Evolutionary conservation across 2,888 invertebrate genomes (phyloP).

Genomic region (Drosophila tanythrix): DNA sequence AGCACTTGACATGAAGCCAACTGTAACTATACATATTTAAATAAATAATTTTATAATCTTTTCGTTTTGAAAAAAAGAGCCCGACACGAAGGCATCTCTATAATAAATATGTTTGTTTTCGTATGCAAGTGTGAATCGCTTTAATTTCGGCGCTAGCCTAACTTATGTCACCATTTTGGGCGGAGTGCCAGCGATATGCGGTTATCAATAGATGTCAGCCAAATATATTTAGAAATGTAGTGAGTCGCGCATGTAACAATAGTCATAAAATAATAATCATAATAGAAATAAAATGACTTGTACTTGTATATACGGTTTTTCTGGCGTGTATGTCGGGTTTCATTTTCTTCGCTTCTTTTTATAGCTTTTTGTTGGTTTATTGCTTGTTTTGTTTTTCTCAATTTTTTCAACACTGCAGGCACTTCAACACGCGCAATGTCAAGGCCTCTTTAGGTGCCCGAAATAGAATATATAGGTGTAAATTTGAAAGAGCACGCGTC

Average conservation of each 20-base stretch:
- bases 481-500: slow-evolving; percentile 37
- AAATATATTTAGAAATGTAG: slow-evolving; percentile 54
- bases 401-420: slow-evolving; percentile 28
- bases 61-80: neutral
- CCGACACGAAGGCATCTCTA: neutral
- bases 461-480: slow-evolving; percentile 20
- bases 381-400: neutral
- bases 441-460: slow-evolving; percentile 26
- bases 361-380: neutral
- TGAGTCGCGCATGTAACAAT: slow-evolving; percentile 42
- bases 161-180: slow-evolving; percentile 36
- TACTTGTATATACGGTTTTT: slow-evolving; percentile 42
- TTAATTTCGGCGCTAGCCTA: slow-evolving; percentile 40
- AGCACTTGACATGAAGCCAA: neutral
- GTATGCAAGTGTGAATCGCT: slow-evolving; percentile 2
- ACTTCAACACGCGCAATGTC: slow-evolving; percentile 49
- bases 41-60: neutral
- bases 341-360: slow-evolving; percentile 4
- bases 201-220: slow-evolving; percentile 56
- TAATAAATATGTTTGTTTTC: neutral
- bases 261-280: slow-evolving; percentile 27
- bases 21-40: neutral
- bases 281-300: slow-evolving; percentile 28
- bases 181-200: slow-evolving; percentile 30
- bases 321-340: slow-evolving; percentile 18